Conservation (phyloP, 2,113 vertebrate genomes). For the Carettochelys insculpta region DNA sequence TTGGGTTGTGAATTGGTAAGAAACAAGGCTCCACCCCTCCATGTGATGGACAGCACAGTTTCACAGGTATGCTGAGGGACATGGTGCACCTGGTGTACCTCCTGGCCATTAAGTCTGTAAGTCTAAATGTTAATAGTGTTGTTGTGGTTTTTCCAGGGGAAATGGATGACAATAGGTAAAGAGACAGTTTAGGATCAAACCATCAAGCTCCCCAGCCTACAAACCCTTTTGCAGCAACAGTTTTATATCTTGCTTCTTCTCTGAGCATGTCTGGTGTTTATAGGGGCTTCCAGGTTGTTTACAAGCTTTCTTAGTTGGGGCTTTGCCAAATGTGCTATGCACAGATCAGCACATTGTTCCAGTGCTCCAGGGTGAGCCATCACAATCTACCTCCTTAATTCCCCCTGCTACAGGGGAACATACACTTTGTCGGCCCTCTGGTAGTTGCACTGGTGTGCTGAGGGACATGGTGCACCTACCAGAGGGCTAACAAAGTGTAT, state of each 20-base stretch:
- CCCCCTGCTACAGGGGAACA: neutral
- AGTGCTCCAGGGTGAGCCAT: neutral
- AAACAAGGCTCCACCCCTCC: neutral
- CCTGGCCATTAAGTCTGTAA: neutral
- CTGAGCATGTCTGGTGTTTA: neutral
- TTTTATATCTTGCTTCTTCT: neutral
- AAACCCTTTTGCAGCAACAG: neutral
- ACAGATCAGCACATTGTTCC: neutral
- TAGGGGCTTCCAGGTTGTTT: neutral
- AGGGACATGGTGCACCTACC: neutral
- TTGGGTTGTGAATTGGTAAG: neutral
- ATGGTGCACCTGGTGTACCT: no score
- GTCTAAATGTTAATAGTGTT: neutral
- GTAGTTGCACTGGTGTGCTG: neutral
- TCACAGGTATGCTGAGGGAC: no score
- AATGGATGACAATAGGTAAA: neutral
- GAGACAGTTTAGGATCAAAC: neutral
- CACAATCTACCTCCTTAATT: neutral
- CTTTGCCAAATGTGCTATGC: neutral
- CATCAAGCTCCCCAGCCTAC: neutral
- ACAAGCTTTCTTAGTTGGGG: neutral
- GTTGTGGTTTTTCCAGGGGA: neutral
- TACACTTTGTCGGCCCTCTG: neutral
- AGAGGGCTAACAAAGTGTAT: neutral
- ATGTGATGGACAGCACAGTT: neutral